Conservation (phyloP, 2,113 vertebrate species). For the Pachypanchax playfairii region DNA sequence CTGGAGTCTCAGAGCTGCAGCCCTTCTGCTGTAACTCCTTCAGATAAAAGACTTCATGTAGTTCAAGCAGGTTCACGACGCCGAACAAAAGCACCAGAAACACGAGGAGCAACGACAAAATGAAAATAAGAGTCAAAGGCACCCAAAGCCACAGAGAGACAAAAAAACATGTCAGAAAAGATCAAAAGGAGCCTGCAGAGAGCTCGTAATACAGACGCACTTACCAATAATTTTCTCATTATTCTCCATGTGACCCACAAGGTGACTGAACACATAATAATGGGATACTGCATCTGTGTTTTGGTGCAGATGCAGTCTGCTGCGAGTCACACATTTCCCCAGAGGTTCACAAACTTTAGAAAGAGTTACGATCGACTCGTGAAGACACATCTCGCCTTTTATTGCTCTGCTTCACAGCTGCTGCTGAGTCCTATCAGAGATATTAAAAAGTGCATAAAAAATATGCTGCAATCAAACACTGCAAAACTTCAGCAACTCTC, state of each 20-base stretch:
- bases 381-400: conserved; percentile 15
- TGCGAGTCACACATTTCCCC: conserved; percentile 17
- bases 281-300: background rate
- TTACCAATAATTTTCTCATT: conserved; percentile 20
- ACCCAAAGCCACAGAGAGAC: conserved; percentile 4
- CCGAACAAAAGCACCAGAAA: conserved; percentile 28
- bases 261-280: background rate
- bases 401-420: conserved; percentile 39
- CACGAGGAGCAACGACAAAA: background rate
- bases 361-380: conserved; percentile 7
- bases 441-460: conserved; percentile 17
- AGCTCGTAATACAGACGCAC: conserved; percentile 8
- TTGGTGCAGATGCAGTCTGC: conserved; percentile 17
- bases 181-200: conserved; percentile 15
- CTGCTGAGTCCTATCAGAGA: conserved; percentile 8
- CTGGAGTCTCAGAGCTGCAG: conserved; percentile 2
- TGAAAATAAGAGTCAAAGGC: background rate
- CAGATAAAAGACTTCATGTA: conserved; percentile 59
- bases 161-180: background rate
- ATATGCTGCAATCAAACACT: background rate
- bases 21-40: conserved; percentile 33
- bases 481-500: background rate
- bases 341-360: conserved; percentile 22
- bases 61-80: conserved; percentile 28
- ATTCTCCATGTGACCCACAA: conserved; percentile 14